These are phyloP conservation scores for Gopherus evgoodei DNA, from an alignment of 2,113 vertebrate genomes.

Conservation along the genomic window DNA sequence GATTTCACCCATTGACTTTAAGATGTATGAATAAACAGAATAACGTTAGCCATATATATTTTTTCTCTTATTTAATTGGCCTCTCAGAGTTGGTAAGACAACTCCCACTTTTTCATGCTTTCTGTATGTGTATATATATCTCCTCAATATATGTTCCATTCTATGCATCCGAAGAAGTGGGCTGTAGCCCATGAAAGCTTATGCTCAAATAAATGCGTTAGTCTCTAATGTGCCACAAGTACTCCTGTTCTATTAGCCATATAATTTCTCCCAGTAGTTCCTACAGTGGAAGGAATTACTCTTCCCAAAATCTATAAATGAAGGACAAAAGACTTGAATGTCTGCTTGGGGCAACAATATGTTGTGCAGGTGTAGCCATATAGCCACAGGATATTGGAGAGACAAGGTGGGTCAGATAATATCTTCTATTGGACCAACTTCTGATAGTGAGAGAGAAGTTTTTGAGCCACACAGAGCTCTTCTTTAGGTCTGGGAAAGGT, in stretches of 20 bases:
- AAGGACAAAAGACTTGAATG: background rate
- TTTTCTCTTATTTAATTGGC: too few relatives aligned
- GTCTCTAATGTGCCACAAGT: too few relatives aligned
- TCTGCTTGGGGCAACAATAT: background rate
- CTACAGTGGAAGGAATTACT: constrained; percentile 20
- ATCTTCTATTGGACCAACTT: background rate
- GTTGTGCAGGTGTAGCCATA: background rate
- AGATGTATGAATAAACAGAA: background rate
- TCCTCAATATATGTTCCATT: too few relatives aligned
- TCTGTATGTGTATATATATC: too few relatives aligned
- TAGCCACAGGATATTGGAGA: background rate
- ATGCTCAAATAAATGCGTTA: too few relatives aligned
- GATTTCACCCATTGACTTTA: too few relatives aligned
- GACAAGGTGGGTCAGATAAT: background rate
- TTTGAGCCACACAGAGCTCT: background rate
- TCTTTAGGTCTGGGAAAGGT: background rate
- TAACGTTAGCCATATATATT: background rate
- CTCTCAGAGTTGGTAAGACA: too few relatives aligned
- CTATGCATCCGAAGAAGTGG: too few relatives aligned
- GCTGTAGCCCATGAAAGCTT: too few relatives aligned
- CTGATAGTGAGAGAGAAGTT: background rate
- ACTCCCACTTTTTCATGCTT: too few relatives aligned
- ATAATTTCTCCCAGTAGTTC: constrained; percentile 29
- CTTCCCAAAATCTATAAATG: background rate
- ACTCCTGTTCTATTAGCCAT: background rate